phyloP scores from a whole-genome alignment of 2,797 vertebrate genomes.

The Limnodromus scolopaceus region DNA sequence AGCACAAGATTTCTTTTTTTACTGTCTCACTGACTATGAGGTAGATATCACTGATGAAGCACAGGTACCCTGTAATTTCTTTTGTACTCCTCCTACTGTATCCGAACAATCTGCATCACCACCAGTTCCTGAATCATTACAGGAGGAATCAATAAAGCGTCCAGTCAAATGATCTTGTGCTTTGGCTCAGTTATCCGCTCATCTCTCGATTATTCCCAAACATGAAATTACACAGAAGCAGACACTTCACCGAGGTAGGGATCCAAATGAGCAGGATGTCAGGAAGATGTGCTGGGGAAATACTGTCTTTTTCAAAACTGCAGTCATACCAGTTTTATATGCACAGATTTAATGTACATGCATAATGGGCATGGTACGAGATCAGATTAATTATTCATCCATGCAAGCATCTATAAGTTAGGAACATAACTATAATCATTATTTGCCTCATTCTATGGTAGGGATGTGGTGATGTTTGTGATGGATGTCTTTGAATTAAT shows the following conservation, averaged over 20 bases:
- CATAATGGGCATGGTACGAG: neutral
- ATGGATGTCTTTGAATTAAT: neutral
- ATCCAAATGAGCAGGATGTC: neutral
- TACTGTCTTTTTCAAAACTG: neutral
- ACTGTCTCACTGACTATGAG: neutral
- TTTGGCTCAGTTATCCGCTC: neutral
- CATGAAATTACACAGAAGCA: neutral
- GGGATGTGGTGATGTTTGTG: neutral
- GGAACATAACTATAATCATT: neutral
- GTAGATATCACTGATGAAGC: neutral
- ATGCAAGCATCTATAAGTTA: neutral
- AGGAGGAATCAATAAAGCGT: neutral
- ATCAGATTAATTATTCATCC: neutral
- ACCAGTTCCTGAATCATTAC: neutral
- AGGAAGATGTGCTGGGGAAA: neutral
- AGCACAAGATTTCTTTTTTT: neutral
- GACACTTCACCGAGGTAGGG: neutral
- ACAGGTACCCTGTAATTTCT: neutral
- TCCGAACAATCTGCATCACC: neutral
- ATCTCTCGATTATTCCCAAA: neutral
- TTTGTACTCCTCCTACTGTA: neutral
- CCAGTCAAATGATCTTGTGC: neutral
- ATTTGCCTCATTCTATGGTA: neutral
- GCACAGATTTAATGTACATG: neutral
- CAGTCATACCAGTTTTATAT: neutral